Base-by-base conservation (phyloP, 2,888 invertebrate species). In the Tenthredo scrophulariae region DNA sequence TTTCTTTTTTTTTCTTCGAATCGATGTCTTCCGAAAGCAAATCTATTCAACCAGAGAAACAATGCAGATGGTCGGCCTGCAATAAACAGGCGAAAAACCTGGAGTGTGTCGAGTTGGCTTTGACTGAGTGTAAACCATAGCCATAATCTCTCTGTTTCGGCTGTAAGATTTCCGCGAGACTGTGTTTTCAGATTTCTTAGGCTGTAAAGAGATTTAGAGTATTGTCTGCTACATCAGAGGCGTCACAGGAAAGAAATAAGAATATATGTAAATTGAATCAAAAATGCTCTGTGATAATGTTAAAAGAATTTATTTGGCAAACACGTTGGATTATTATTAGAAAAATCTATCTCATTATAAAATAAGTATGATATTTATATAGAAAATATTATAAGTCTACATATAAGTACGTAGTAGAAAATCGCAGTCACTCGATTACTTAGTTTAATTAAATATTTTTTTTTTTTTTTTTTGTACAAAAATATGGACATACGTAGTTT, bases 401-500 rank as follows among this genome's bases (percentile, higher is more conserved):
- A 54, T 40, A 40, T 40, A 40, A 77, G 77, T 77, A 77, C 77
- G 77, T 77, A 77, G 33, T 77, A 77, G 50, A 29, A 77, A 77
- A 77, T 77, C 77, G 50, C 26, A 50, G 50, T 50, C 50, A 50
- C 18, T 77, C 77, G 54, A 77, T 77, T 77, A 29, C 29, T 50
- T 77, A 50, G 9, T n/a, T 54, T 50, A 77, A 77, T 50, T 54
- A 77, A 77, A 77, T 77, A 15, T 50, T 50, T 29, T 29, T 29
- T 29, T 29, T 29, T 2, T 29, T 29, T 2, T 29, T 29, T 37
- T 50, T 50, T 77, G n/a, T 77, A 77, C 77, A 77, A 77, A 50
- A 77, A 77, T 77, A 77, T 50, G 33, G 50, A 46, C 46, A 13
- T 77, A 46, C 54, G 29, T 77, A 9, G 18, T 29, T 77, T 33